These are phyloP conservation scores for Heterodera carotae DNA, from an alignment of 1,140 invertebrate species.

Conservation along the genomic window DNA sequence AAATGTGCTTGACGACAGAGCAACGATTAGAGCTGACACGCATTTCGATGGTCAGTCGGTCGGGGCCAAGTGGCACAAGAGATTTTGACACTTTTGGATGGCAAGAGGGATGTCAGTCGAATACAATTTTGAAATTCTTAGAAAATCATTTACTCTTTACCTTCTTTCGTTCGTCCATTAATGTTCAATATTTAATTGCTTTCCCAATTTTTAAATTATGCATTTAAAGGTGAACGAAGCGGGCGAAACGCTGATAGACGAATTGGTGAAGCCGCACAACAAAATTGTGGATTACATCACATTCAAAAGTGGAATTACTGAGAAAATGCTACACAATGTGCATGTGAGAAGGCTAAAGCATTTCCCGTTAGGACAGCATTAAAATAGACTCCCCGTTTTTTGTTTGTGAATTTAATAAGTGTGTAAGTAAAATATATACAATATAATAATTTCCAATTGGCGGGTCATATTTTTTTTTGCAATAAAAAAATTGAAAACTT, in stretches of 20 bases:
- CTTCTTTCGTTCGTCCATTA: not conserved
- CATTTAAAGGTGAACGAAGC: conserved; percentile 40
- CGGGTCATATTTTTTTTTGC: not conserved
- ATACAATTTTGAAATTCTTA: not conserved
- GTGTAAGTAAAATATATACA: too few relatives aligned
- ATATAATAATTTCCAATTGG: too few relatives aligned
- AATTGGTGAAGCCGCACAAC: conserved; percentile 41
- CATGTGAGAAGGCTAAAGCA: too few relatives aligned
- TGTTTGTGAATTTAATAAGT: too few relatives aligned
- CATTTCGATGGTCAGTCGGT: conserved; percentile 31
- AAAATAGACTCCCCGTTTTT: too few relatives aligned
- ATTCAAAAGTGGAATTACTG: conserved; percentile 38
- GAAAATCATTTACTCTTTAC: not conserved
- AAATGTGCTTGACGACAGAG: conserved; percentile 37
- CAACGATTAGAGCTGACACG: conserved; percentile 34
- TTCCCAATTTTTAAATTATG: not conserved
- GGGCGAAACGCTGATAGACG: conserved; percentile 35
- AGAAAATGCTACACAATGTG: conserved; percentile 31
- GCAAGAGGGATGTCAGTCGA: not conserved
- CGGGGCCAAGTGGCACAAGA: not conserved
- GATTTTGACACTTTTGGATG: not conserved
- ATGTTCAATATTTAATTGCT: not conserved
- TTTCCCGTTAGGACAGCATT: too few relatives aligned
- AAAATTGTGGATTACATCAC: conserved; percentile 40
- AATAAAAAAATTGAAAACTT: too few relatives aligned